Base-by-base conservation (phyloP, 2,113 vertebrate species). In the Prunella fulvescens region DNA sequence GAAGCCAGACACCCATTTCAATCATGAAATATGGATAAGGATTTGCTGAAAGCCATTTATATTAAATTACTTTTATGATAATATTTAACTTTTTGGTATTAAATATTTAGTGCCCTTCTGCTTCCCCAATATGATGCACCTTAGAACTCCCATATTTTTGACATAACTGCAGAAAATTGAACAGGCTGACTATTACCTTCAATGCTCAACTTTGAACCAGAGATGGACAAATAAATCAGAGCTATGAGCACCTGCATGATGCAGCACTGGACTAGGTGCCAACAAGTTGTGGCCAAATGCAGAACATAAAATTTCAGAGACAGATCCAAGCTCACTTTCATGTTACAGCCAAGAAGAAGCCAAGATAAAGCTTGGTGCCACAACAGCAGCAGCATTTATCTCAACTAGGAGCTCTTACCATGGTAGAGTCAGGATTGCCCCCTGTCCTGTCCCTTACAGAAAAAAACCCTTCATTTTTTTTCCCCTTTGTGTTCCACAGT, bases 1-100 rank as follows among this genome's bases (percentile, higher is more conserved):
- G 94, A 97, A 98, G 91, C 80, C 96, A 97, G 96, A 89, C 91
- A 96, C 81, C 97, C 84, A 87, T 45, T 96, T 91, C 87, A 91
- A 24, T 96, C 76, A 98, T 98, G 95, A 98, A 98, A 98, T 97
- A 98, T 98, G 95, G 81, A 98, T 98, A 96, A 97, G 88, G 93
- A 97, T 94, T 97, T 96, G 79, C 97, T 97, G 96, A 97, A 98
- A 98, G 94, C 90, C 95, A 98, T 98, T 98, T 98, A 97, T 98
- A 98, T 98, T 98, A 97, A 98, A 98, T 98, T 97, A 97, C 95
- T 97, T 98, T 97, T 97, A 97, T 97, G 96, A 98, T 97, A 98
- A 98, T 97, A 98, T 98, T 98, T 98, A 98, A 97, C 92, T 96
- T 98, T 97, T 94, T 83, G 73, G 42, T 85, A 97, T 98, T 96